A percentile compares a stretch with the other conserved stretches of the same genome.
Evolutionary conservation across 2,797 vertebrate species (phyloP).

Genomic region (Myripristis jacobus): DNA sequence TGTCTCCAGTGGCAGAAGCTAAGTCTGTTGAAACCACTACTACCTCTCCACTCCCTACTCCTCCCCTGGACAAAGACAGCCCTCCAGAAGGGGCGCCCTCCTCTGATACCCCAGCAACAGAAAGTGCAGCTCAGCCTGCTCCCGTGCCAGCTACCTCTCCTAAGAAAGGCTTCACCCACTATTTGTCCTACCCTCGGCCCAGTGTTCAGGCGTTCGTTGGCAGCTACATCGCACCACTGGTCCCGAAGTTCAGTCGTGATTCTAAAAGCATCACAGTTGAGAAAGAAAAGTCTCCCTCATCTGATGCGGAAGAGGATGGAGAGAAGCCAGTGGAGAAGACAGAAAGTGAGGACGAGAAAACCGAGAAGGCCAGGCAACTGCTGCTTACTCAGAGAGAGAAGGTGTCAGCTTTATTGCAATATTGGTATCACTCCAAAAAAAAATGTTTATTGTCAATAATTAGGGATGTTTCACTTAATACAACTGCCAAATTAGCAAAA

Average conservation of each 20-base stretch:
- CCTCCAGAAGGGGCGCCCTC: constrained; percentile 12
- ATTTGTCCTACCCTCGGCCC: constrained; percentile 91
- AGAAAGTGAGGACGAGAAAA: constrained; percentile 75
- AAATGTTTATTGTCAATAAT: no score
- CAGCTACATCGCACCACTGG: constrained; percentile 92
- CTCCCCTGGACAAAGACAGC: constrained; percentile 26
- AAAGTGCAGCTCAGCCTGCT: constrained; percentile 36
- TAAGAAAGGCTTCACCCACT: constrained; percentile 91
- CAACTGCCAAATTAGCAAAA: no score
- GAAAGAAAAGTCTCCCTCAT: constrained; percentile 73
- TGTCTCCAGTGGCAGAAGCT: constrained; percentile 64
- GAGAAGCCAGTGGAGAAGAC: constrained; percentile 74
- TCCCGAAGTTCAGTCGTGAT: constrained; percentile 90
- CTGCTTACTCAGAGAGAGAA: constrained; percentile 92
- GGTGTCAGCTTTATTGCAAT: constrained; percentile 74
- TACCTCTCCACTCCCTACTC: constrained; percentile 16
- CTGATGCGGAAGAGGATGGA: not conserved
- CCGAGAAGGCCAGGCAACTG: constrained; percentile 82
- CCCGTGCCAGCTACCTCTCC: constrained; percentile 69
- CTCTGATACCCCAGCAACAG: constrained; percentile 15
- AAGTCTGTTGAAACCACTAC: constrained; percentile 40
- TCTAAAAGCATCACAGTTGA: constrained; percentile 79
- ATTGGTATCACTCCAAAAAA: not conserved
- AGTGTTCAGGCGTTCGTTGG: constrained; percentile 94
- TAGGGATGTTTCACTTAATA: no score